Evolutionary conservation across 1,140 invertebrate species (phyloP).

Genomic region (Atta texana): DNA sequence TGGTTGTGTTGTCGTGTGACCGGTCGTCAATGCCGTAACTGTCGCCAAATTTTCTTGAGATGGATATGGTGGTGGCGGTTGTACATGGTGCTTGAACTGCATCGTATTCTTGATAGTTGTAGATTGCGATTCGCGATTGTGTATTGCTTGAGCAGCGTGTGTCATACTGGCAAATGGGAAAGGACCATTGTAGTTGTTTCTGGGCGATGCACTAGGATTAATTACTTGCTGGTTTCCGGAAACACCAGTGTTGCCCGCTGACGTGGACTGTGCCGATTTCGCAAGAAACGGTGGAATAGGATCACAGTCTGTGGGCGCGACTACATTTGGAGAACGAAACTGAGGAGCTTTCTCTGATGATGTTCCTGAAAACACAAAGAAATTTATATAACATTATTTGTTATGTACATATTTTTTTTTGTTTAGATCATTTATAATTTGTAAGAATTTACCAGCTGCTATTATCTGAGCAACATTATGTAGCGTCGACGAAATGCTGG

Average conservation of each 20-base stretch:
- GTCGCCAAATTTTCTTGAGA: conserved; percentile 80
- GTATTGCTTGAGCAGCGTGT: conserved; percentile 90
- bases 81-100: conserved; percentile 84
- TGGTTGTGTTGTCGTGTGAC: conserved; percentile 78
- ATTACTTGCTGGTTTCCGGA: conserved; percentile 74
- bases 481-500: conserved; percentile 82
- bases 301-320: conserved; percentile 92
- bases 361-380: conserved; percentile 79
- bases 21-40: conserved; percentile 74
- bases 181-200: conserved; percentile 88
- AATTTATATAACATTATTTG: neutral
- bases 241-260: conserved; percentile 74
- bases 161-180: conserved; percentile 97
- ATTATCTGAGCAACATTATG: conserved; percentile 85
- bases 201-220: conserved; percentile 79
- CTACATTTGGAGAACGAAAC: conserved; percentile 94
- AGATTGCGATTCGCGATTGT: conserved; percentile 84
- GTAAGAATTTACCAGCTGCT: conserved; percentile 79
- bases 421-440: conserved; percentile 5
- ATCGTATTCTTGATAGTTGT: conserved; percentile 83
- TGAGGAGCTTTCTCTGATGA: conserved; percentile 84
- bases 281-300: conserved; percentile 86
- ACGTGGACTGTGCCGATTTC: conserved; percentile 80
- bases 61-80: conserved; percentile 85
- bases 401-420: neutral